phyloP scores from a whole-genome alignment of 2,797 vertebrate species.

The Channa striata region DNA sequence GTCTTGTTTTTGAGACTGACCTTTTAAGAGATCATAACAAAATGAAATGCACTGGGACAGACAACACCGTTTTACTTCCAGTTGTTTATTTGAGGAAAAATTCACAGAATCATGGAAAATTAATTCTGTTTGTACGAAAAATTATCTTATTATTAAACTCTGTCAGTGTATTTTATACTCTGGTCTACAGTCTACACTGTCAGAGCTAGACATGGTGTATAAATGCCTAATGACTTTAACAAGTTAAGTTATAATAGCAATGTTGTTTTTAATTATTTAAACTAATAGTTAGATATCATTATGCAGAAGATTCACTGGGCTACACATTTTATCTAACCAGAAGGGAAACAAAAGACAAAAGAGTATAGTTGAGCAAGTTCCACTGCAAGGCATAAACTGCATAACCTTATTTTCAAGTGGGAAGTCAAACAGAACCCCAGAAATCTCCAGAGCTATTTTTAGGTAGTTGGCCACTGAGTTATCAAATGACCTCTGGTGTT shows the following conservation, averaged over 20 bases:
- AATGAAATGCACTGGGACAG: slow-evolving; percentile 13
- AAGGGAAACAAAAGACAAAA: slow-evolving; percentile 1
- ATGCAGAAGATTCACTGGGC: background rate
- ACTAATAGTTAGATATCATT: background rate
- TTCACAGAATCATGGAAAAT: too few species aligned
- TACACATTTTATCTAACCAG: background rate
- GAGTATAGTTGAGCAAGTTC: slow-evolving; percentile 26
- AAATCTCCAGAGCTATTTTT: slow-evolving; percentile 67
- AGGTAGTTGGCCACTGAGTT: slow-evolving; percentile 50
- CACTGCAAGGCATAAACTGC: slow-evolving; percentile 18
- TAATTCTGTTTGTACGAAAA: too few species aligned
- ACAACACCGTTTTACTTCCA: background rate
- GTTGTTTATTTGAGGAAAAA: too few species aligned
- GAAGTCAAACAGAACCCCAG: slow-evolving; percentile 60
- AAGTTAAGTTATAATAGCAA: background rate
- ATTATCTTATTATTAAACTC: too few species aligned
- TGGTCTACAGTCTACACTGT: too few species aligned
- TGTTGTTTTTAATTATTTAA: background rate
- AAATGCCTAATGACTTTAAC: background rate
- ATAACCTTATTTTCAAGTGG: slow-evolving; percentile 16
- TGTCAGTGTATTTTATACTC: too few species aligned
- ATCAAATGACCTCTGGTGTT: slow-evolving; percentile 65
- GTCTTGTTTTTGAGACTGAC: too few species aligned
- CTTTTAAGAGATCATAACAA: background rate
- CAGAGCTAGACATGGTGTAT: background rate